Evolutionary conservation across 2,888 invertebrate species (phyloP), one percentile per base, ranked within the genome.

Genomic region (Diplolepis rosae): DNA sequence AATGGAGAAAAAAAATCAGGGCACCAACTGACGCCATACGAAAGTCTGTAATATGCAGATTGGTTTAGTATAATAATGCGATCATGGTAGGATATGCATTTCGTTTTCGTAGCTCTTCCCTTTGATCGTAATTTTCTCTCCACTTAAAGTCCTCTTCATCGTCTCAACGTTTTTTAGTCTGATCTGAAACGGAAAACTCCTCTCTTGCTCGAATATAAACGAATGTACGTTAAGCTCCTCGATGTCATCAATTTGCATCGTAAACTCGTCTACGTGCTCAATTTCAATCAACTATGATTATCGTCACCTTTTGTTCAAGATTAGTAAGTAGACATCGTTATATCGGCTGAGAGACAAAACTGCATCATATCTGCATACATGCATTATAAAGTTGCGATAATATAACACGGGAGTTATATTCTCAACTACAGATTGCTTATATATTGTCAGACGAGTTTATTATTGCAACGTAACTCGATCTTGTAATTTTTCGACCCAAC

Each of bases 301-400:
- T 56, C 56, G 35, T 56, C 32, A 13, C 18, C 56, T 56, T 56
- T 56, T 22, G 11, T 35, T 32, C 56, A 32, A 56, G 56, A 22
- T 35, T 22, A 6, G 22, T 22, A 56, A 35, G 22, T 18, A 56
- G 32, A 56, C 18, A 22, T 56, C 56, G 35, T 35, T 56, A 56
- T 56, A 32, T 32, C 22, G 35, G 32, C 13, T 56, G 24, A 56
- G 32, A 35, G 56, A 35, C 15, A 56, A 56, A 24, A 56, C 15
- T 56, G 22, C 13, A 39, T 56, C 35, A 39, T 24, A 1, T 15
- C 1, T 22, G 35, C 35, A 56, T 35, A 39, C 22, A 50, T 50
- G 50, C 24, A 9, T 18, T 35, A 32, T 6, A 24, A 22, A 22
- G 35, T 22, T 13, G 32, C 11, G 5, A 22, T 35, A 56, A 56